Evolutionary conservation across 2,888 invertebrate genomes (phyloP), one percentile per base, ranked within the genome.

Genomic region (Loripinus fragilis): DNA sequence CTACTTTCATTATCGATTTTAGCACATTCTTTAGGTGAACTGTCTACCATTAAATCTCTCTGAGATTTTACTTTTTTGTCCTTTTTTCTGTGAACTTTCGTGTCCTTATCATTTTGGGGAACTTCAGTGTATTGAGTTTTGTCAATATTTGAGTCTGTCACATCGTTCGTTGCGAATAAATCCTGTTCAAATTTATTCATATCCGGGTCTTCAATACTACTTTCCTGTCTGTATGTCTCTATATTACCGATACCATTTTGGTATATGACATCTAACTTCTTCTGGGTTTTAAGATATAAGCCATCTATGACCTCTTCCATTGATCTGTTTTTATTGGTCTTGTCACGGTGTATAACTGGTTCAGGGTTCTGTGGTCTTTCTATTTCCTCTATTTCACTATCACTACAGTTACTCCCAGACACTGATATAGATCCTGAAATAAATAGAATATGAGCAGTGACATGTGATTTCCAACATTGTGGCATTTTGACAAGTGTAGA

Each of bases 281-380:
- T 71, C 25, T 76, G 76, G 17, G 83, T 80, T 50, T 83, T 76
- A n/a, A 72, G 35, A 50, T 77, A 83, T 10, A 83, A 41, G n/a
- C 74, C 74, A 38, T 83, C 83, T 25, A 83, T 83, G 7, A 79
- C 80, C 33, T 80, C 74, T 71, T 83, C 83, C 78, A 83, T 78
- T 8, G 76, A 67, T 25, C 69, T 78, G 23, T 65, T 66, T 42
- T 71, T 74, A 0, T 35, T n/a, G n/a, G n/a, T 38, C 23, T n/a
- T 41, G 20, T 55, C 38, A 17, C 7, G 33, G 2, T 41, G 7
- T 10, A 33, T 28, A 30, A 33, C 60, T 12, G 80, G 78, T 10
- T 73, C 67, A 7, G 83, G 83, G 69, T 83, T 83, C 38, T 60
- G 70, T 10, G 83, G 80, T 23, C 83, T 70, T 33, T 76, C 68